These are phyloP conservation scores for Heliconius erato DNA, from an alignment of 2,888 invertebrate genomes.

Conservation along the genomic window DNA sequence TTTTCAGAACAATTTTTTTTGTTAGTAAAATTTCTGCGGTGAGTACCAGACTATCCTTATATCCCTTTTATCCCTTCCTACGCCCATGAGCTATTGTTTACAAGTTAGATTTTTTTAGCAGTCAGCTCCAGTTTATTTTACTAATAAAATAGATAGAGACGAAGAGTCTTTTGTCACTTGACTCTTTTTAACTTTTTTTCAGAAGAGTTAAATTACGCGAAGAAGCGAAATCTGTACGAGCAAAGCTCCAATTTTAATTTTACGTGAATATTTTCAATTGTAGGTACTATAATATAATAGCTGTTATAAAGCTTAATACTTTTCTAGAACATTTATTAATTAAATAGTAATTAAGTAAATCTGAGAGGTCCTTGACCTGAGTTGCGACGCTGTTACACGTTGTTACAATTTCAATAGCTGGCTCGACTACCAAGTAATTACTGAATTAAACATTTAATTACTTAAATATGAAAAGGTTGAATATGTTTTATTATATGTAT, in stretches of 20 bases:
- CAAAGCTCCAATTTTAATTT: neutral
- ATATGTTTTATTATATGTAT: neutral
- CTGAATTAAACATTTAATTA: neutral
- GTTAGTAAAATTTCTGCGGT: no score
- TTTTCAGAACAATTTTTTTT: no score
- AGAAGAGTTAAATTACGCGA: no score
- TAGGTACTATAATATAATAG: neutral
- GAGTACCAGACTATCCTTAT: no score
- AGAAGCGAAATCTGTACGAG: neutral
- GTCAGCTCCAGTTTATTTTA: neutral
- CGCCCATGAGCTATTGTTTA: no score
- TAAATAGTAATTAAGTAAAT: conserved; percentile 20
- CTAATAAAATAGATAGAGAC: neutral
- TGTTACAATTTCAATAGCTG: conserved; percentile 6
- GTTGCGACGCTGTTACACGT: conserved; percentile 25
- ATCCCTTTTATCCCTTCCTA: no score
- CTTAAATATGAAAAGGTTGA: neutral
- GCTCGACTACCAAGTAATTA: neutral
- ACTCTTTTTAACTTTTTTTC: no score
- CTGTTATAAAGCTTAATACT: neutral
- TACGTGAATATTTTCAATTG: neutral
- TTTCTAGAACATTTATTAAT: conserved; percentile 12
- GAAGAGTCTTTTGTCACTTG: neutral
- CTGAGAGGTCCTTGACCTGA: conserved; percentile 23
- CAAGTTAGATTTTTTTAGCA: no score